phyloP scores from a whole-genome alignment of 2,888 invertebrate genomes.

The Mythimna vitellina region DNA sequence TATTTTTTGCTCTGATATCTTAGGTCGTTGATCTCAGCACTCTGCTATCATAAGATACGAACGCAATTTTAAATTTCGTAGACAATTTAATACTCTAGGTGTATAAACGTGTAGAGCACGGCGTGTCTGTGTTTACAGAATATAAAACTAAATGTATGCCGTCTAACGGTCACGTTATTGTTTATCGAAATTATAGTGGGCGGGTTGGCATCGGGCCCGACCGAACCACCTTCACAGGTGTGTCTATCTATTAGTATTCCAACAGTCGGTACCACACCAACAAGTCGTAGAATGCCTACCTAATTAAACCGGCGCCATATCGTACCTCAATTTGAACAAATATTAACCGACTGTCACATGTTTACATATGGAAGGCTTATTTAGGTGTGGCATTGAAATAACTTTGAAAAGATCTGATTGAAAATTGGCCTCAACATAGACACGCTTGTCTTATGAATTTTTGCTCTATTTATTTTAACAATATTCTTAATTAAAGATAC shows the following conservation, averaged over 20 bases:
- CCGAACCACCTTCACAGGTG: conserved; percentile 81
- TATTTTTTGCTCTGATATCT: conserved; percentile 60
- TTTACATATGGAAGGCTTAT: conserved; percentile 67
- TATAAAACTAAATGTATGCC: conserved; percentile 74
- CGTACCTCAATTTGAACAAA: conserved; percentile 78
- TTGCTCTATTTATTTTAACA: conserved; percentile 19
- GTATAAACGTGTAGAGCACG: conserved; percentile 45
- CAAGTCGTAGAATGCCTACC: conserved; percentile 66
- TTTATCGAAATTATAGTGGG: conserved; percentile 81
- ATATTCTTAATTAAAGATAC: conserved; percentile 2
- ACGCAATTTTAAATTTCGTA: conserved; percentile 48
- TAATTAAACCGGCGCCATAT: conserved; percentile 71
- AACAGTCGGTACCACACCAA: conserved; percentile 57
- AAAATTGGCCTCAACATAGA: conserved; percentile 37
- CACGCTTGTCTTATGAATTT: conserved; percentile 1
- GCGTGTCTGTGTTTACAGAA: conserved; percentile 71
- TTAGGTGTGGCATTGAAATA: conserved; percentile 63
- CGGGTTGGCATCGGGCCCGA: conserved; percentile 78
- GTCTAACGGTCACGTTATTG: conserved; percentile 80
- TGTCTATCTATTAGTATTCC: conserved; percentile 72
- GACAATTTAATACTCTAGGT: conserved; percentile 49
- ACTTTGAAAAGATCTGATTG: conserved; percentile 54
- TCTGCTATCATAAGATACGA: conserved; percentile 60
- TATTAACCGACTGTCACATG: conserved; percentile 68
- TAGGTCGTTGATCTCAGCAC: conserved; percentile 69